Conservation (phyloP, 2,888 invertebrate species). For the Hypomecis atomaria region DNA sequence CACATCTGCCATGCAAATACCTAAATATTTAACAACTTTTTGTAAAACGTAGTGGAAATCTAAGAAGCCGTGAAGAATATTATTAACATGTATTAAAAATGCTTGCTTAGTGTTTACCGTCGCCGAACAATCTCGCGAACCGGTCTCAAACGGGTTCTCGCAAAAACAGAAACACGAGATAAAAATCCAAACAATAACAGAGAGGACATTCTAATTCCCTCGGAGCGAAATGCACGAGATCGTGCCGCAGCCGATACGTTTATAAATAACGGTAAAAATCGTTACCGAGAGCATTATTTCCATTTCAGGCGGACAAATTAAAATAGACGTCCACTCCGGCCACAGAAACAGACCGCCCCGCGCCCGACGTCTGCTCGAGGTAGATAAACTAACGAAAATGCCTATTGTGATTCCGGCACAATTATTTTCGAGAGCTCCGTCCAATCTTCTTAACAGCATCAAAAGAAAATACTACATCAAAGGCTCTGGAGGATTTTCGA, state of each 20-base stretch:
- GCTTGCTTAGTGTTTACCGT: conserved; percentile 12
- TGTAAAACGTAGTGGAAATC: conserved; percentile 2
- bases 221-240: conserved; percentile 35
- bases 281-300: conserved; percentile 65
- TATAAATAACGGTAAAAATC: conserved; percentile 72
- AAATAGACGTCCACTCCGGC: conserved; percentile 53
- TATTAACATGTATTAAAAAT: conserved; percentile 36
- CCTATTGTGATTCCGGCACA: conserved; percentile 20
- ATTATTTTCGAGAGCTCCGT: conserved; percentile 14
- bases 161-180: conserved; percentile 33
- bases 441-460: conserved; percentile 18
- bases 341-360: conserved; percentile 28
- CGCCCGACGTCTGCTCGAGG: conserved; percentile 12
- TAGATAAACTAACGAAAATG: conserved; percentile 20
- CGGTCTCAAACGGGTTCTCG: conserved; percentile 27
- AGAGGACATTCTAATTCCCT: conserved; percentile 31
- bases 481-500: conserved; percentile 20
- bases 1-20: background rate
- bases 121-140: conserved; percentile 25
- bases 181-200: conserved; percentile 35
- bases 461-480: conserved; percentile 24
- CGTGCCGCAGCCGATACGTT: conserved; percentile 44
- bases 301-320: conserved; percentile 58
- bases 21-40: background rate
- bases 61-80: conserved; percentile 22